Base-by-base conservation (phyloP, 2,797 vertebrate species). In the Eospalax fontanierii region DNA sequence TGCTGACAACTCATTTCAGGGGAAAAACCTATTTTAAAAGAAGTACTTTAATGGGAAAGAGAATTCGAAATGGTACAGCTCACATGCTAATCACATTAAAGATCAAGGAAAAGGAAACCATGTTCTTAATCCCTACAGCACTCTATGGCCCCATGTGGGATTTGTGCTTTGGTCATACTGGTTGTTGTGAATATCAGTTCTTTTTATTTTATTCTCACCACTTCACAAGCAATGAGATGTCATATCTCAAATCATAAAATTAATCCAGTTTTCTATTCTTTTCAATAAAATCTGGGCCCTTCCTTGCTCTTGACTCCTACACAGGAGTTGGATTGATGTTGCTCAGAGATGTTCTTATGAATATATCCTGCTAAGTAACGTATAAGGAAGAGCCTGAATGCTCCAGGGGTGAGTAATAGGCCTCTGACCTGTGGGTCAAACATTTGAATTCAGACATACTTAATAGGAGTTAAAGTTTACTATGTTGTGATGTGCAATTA, bases 401-500 rank as follows among this genome's bases (percentile, higher is more conserved):
- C 87, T 87, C 85, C 75, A 76, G 70, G 87, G 85, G 93, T 95
- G 86, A 90, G 81, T 59, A 94, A 95, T 89, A 71, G 66, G 70
- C 38, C 54, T 83, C 76, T 97, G 95, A 97, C 93, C 94, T 86
- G 59, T 0, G 54, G 96, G 92, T 97, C 90, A 79, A 78, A 83
- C 61, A 89, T 92, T 91, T 80, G 82, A 93, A 94, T 94, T 12
- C 89, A 96, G 81, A 82, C 66, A 75, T 70, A 21, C 81, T 93
- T 95, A 87, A 95, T 38, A 76, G 78, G 76, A 74, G 79, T 95
- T 92, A 93, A 97, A 95, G 96, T 93, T 83, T 90, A 76, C 91
- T 80, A 50, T 81, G 76, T 30, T 90, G 76, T 91, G 78, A 92
- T 86, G 57, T 88, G 38, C 82, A 78, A 68, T 40, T 95, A 89